Base-by-base conservation (phyloP, 2,888 invertebrate genomes). In the Drosophila meridiana region DNA sequence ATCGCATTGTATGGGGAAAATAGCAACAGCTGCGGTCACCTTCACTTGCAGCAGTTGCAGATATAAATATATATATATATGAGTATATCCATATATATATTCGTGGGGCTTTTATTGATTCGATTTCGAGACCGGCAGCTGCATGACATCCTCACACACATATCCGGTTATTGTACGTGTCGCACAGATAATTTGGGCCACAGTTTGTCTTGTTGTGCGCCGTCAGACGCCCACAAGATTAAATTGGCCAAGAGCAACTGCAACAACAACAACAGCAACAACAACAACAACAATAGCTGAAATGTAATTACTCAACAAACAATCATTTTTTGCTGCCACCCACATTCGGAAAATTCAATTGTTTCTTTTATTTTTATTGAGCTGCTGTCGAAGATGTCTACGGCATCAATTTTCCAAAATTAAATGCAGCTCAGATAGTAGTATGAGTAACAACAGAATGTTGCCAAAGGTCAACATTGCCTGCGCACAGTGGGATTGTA, bases 161-260 rank as follows among this genome's bases (percentile, higher is more conserved):
- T 75, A 76, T 87, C 85, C 85, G 85, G 83, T 76, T 73, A 76
- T 72, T 76, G 75, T 71, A 73, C 82, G 78, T 78, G 73, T 65
- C 71, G 57, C 20, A 34, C 64, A 69, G 69, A 77, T 74, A 78
- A 78, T 82, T 78, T 73, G 61, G 45, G 56, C 50, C 65, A 55
- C 48, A 68, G 73, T 80, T 71, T 65, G 36, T 60, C 62, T 67
- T 72, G n/a, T 30, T 61, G 42, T 34, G 69, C 66, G 53, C 47
- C 57, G 26, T 14, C 61, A 70, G 61, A 8, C 43, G 62, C 43
- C 43, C 34, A 9, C 60, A 60, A 32, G 14, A 40, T 50, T 20
- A 14, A 50, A 60, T 50, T 50, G 60, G 40, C 60, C 50, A 20
- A 42, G 20, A 60, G 60, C 60, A 32, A 50, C 32, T 47, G 14